These are phyloP conservation scores for Apaloderma vittatum DNA, from an alignment of 2,113 vertebrate species.

Conservation along the genomic window DNA sequence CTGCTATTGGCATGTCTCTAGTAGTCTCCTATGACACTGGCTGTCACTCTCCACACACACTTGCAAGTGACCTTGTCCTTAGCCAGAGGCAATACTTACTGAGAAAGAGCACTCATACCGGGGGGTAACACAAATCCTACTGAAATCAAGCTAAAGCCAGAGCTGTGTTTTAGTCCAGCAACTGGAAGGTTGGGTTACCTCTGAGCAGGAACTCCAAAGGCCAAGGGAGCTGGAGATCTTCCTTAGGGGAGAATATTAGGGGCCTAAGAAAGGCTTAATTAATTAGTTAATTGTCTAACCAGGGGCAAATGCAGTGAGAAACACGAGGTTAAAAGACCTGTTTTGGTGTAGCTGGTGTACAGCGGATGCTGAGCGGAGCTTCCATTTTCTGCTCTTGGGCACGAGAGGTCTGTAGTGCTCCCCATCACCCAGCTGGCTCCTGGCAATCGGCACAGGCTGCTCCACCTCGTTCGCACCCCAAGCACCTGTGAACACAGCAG, in stretches of 20 bases:
- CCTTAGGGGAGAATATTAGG: background rate
- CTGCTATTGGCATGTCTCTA: background rate
- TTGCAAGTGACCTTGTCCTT: background rate
- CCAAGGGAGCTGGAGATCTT: background rate
- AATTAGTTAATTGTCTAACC: background rate
- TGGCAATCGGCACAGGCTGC: background rate
- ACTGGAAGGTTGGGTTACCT: background rate
- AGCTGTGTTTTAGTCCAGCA: background rate
- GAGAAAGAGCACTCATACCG: background rate
- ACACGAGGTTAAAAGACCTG: background rate
- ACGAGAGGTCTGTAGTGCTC: background rate
- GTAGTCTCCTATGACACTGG: background rate
- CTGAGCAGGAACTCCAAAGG: background rate
- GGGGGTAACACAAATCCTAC: background rate
- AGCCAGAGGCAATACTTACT: background rate
- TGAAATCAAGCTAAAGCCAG: background rate
- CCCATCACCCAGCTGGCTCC: background rate
- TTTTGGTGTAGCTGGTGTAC: background rate
- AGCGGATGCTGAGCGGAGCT: background rate
- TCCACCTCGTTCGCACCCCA: background rate
- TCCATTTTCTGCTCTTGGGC: background rate
- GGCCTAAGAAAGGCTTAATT: background rate
- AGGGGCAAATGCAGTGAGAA: background rate
- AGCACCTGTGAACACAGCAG: background rate
- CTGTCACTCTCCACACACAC: accelerated